Evolutionary conservation across 2,888 invertebrate genomes (phyloP).

Genomic region (Drosophila mercatorum): DNA sequence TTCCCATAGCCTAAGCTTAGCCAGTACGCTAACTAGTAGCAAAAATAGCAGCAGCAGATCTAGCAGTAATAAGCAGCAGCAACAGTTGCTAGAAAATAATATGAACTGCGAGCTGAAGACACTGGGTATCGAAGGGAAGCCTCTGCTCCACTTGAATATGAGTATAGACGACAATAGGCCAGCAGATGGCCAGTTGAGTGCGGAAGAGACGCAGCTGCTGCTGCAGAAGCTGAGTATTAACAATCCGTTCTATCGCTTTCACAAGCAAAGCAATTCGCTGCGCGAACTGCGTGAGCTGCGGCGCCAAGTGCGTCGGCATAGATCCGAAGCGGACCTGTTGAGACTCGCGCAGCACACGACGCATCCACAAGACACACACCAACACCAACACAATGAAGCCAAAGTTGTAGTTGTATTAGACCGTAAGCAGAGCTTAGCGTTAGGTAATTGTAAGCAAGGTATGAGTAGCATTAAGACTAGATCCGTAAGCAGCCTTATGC

Average conservation of each 20-base stretch:
- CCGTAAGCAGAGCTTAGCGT: conserved; percentile 71
- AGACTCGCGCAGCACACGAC: conserved; percentile 7
- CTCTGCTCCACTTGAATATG: conserved; percentile 62
- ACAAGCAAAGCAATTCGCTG: conserved; percentile 82
- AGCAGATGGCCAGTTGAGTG: conserved; percentile 32
- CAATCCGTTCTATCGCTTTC: conserved; percentile 83
- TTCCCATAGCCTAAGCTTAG: conserved; percentile 59
- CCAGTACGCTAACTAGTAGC: conserved; percentile 56
- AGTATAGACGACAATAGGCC: conserved; percentile 6
- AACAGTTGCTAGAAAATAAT: conserved; percentile 61
- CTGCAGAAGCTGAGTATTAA: conserved; percentile 81
- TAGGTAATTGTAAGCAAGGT: conserved; percentile 57
- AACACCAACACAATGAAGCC: conserved; percentile 69
- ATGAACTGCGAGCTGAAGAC: conserved; percentile 66
- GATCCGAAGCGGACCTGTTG: conserved; percentile 80
- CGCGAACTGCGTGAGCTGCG: conserved; percentile 72
- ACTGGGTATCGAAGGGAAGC: conserved; percentile 27
- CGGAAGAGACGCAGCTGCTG: conserved; percentile 69
- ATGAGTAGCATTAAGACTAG: conserved; percentile 69
- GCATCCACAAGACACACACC: conserved; percentile 20
- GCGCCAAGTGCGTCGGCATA: conserved; percentile 52
- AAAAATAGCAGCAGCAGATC: conserved; percentile 42
- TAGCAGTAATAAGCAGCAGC: conserved; percentile 39
- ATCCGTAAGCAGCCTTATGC: conserved; percentile 70
- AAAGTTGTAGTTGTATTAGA: conserved; percentile 82